These are phyloP conservation scores for Calephelis virginiensis DNA, from an alignment of 1,140 invertebrate genomes.

Conservation along the genomic window DNA sequence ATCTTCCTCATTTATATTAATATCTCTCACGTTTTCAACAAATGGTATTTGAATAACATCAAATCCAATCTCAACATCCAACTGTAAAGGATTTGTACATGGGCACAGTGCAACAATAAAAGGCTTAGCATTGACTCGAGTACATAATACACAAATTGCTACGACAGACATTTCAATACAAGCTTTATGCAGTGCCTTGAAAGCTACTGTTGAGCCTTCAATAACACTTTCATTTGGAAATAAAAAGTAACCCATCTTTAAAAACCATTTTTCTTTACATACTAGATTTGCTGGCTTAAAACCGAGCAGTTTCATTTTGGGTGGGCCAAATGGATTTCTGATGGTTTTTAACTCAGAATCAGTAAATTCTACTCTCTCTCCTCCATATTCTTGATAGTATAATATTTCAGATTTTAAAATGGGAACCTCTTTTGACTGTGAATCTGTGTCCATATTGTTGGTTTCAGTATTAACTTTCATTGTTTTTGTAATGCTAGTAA, in stretches of 20 bases:
- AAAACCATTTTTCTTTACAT: constrained; percentile 67
- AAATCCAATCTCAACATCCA: constrained; percentile 63
- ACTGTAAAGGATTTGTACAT: constrained; percentile 45
- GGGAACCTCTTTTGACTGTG: constrained; percentile 47
- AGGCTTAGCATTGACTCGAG: constrained; percentile 59
- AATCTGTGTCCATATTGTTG: constrained; percentile 33
- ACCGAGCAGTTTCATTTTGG: constrained; percentile 62
- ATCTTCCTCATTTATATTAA: constrained; percentile 43
- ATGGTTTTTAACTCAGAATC: constrained; percentile 57
- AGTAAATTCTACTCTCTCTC: constrained; percentile 58
- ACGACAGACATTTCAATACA: constrained; percentile 54
- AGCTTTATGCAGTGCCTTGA: constrained; percentile 64
- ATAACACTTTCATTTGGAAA: constrained; percentile 63
- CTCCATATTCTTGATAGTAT: constrained; percentile 56
- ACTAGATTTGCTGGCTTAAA: constrained; percentile 59
- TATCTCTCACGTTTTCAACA: constrained; percentile 58
- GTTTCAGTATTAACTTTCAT: constrained; percentile 45
- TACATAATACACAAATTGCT: constrained; percentile 60
- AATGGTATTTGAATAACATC: constrained; percentile 65
- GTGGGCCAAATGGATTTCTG: constrained; percentile 63
- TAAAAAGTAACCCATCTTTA: constrained; percentile 60
- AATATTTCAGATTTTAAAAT: constrained; percentile 59
- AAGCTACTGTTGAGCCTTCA: constrained; percentile 64
- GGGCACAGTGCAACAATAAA: constrained; percentile 58
- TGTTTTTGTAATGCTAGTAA: constrained; percentile 55